Evolutionary conservation across 1,140 invertebrate species (phyloP).

Genomic region (Augochlora pura): DNA sequence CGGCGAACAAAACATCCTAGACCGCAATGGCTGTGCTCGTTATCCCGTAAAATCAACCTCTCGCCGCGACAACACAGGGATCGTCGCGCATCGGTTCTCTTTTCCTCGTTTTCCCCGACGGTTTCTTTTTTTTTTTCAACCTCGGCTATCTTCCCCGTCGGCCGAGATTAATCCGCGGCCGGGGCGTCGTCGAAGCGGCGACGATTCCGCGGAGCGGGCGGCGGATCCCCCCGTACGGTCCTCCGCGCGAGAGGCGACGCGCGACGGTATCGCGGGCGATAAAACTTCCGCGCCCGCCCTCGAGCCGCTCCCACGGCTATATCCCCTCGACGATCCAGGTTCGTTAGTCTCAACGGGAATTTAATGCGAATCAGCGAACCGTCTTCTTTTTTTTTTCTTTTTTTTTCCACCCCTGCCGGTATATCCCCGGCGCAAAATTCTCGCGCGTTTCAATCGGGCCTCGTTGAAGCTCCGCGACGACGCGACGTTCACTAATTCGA

Average conservation of each 20-base stretch:
- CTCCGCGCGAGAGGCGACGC: not conserved
- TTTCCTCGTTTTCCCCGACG: too few relatives aligned
- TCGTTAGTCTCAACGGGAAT: not conserved
- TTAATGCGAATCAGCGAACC: not conserved
- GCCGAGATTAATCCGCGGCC: not conserved
- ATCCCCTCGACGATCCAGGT: not conserved
- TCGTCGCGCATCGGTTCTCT: slow-evolving; percentile 13
- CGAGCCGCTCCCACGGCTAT: not conserved
- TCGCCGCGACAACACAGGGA: slow-evolving; percentile 33
- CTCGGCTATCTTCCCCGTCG: not conserved
- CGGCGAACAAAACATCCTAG: slow-evolving; percentile 58
- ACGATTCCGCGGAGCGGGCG: not conserved
- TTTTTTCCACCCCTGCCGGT: too few relatives aligned
- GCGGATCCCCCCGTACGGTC: too few relatives aligned
- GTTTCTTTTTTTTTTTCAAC: not conserved
- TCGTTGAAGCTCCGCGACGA: slow-evolving; percentile 5
- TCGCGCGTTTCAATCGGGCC: not conserved
- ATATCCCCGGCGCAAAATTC: not conserved
- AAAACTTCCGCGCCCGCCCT: not conserved
- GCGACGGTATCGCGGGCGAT: not conserved
- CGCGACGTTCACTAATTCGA: slow-evolving; percentile 45
- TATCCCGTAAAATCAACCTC: slow-evolving; percentile 52
- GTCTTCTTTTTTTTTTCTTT: not conserved
- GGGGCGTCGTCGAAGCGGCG: not conserved
- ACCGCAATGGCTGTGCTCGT: slow-evolving; percentile 57